Base-by-base conservation (phyloP, 2,888 invertebrate genomes). In the Notodonta dromedarius region DNA sequence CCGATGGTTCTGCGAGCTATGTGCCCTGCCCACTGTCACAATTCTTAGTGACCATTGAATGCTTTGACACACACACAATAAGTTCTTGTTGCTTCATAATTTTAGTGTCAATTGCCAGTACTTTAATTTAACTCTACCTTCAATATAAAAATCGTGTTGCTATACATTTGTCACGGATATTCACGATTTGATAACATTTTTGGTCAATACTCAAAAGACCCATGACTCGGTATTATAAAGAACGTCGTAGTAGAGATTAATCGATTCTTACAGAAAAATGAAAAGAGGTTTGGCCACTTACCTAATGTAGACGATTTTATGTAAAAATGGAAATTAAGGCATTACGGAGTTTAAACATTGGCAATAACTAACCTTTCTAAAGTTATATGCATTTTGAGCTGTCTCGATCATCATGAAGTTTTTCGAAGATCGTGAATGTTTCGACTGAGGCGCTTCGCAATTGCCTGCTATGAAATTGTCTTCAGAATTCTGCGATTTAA, bases 381-480 rank as follows among this genome's bases (percentile, higher is more conserved):
- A 67, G 59, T 62, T 72, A 48, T 48, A 58, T 63, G 61, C 60
- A 66, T 60, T 64, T 66, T 59, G 65, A 73, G 68, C 64, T 73
- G 71, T 75, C 59, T 79, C 67, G 74, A 71, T 79, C 79, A 67
- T 76, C 73, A 71, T 66, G 73, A 70, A 74, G 73, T 77, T 71
- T 73, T 72, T 77, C 70, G 80, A 84, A 84, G 85, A 85, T 80
- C 66, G 76, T 73, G 73, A 74, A 78, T 75, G 61, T 67, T 71
- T 67, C 63, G 68, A 77, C 66, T 73, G 72, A 70, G 76, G 71
- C 70, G 71, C 74, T 66, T 76, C 66, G 69, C 58, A 67, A 60
- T 74, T 63, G 61, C 9, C 39, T 12, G 11, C 68, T 74, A 69
- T 68, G 66, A 69, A 69, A 66, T 62, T 35, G 63, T 70, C 74